Conservation (phyloP, 2,888 invertebrate species). For the Morpho deidamia region DNA sequence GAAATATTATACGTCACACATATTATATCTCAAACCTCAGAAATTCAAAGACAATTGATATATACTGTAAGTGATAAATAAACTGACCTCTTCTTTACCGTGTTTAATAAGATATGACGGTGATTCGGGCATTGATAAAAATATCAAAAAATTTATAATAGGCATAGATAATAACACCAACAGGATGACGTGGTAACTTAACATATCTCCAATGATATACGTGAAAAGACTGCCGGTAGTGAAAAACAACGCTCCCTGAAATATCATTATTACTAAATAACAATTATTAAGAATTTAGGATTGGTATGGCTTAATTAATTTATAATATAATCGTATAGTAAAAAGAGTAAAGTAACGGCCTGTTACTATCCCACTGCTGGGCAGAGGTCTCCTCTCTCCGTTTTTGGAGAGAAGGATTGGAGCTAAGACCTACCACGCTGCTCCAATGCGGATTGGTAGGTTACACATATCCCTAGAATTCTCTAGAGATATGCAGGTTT, state of each 20-base stretch:
- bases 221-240: constrained; percentile 73
- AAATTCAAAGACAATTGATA: not conserved
- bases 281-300: not conserved
- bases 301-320: too few relatives aligned
- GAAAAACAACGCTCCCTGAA: constrained; percentile 48
- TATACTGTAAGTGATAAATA: not conserved
- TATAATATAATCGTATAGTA: too few relatives aligned
- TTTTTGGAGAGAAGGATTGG: too few relatives aligned
- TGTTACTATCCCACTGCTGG: too few relatives aligned
- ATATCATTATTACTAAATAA: constrained; percentile 13
- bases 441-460: too few relatives aligned
- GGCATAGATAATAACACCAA: constrained; percentile 69
- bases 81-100: constrained; percentile 56
- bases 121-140: constrained; percentile 79
- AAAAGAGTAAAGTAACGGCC: too few relatives aligned
- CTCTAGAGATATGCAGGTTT: too few relatives aligned
- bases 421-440: too few relatives aligned
- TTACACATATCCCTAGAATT: too few relatives aligned
- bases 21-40: not conserved
- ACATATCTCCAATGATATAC: constrained; percentile 67
- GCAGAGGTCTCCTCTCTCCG: too few relatives aligned
- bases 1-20: constrained; percentile 1
- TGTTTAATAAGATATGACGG: constrained; percentile 72
- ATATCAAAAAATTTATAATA: constrained; percentile 59
- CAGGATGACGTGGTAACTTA: constrained; percentile 70